Percentiles rank a stretch among this genome's conserved stretches.
These are phyloP conservation scores for Nyctereutes procyonoides DNA, from an alignment of 2,113 vertebrate genomes.

Conservation along the genomic window DNA sequence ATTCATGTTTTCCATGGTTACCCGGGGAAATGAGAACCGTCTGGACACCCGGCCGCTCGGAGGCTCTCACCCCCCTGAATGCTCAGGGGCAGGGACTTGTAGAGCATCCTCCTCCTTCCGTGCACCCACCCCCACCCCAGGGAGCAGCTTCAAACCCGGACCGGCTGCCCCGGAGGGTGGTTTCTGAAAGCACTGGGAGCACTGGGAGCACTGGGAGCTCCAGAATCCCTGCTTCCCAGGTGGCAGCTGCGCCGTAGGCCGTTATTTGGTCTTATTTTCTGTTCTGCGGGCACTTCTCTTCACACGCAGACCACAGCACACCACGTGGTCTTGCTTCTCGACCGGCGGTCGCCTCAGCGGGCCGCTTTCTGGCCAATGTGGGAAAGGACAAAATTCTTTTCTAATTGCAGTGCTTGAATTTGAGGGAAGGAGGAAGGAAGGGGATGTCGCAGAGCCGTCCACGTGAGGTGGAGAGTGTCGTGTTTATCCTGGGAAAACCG, in stretches of 20 bases:
- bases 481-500: neutral
- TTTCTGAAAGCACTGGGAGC: neutral
- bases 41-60: neutral
- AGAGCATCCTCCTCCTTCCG: neutral
- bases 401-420: neutral
- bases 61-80: neutral
- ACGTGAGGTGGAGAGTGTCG: neutral
- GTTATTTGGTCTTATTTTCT: neutral
- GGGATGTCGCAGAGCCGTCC: too few species aligned
- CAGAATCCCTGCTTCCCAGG: accelerated
- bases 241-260: neutral
- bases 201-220: accelerated
- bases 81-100: neutral
- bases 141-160: neutral
- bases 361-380: accelerated
- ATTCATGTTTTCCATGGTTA: conserved; percentile 67
- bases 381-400: neutral
- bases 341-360: conserved; percentile 23
- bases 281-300: neutral
- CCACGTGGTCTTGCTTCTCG: conserved; percentile 38
- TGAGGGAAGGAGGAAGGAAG: neutral
- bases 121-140: neutral
- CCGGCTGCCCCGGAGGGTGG: neutral
- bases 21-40: neutral
- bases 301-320: conserved; percentile 61